phyloP scores from a whole-genome alignment of 2,113 vertebrate genomes.

The Piliocolobus tephrosceles region DNA sequence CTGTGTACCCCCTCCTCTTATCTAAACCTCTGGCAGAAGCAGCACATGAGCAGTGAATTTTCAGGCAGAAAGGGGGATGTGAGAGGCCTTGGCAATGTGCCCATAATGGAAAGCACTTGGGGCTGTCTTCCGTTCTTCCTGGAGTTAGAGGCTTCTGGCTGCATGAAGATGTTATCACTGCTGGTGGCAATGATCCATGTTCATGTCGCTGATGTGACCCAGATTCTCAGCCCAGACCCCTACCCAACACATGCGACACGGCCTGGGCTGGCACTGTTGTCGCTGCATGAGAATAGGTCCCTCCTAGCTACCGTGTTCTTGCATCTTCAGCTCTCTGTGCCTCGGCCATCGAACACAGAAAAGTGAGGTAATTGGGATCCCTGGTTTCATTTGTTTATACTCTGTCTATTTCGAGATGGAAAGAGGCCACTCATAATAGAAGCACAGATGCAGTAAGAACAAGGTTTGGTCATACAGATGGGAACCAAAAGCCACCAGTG shows the following conservation, averaged over 20 bases:
- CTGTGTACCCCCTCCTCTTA: neutral
- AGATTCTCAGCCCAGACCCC: too few relatives aligned
- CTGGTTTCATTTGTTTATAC: neutral
- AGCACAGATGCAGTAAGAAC: neutral
- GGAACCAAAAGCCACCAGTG: neutral
- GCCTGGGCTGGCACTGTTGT: neutral
- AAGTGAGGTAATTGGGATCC: neutral
- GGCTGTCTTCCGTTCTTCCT: neutral
- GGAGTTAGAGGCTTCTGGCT: neutral
- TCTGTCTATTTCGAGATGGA: neutral
- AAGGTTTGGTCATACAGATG: neutral
- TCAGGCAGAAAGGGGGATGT: neutral
- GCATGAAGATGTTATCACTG: neutral
- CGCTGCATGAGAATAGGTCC: neutral
- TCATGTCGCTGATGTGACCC: neutral
- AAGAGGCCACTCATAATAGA: neutral
- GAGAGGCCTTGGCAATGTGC: neutral
- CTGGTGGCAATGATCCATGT: neutral
- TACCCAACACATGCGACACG: accelerated
- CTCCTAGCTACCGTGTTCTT: neutral
- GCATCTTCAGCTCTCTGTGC: neutral
- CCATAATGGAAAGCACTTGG: neutral
- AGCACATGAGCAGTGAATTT: neutral
- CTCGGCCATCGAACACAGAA: neutral
- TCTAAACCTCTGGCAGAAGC: neutral